Evolutionary conservation across 2,113 vertebrate species (phyloP), one percentile per base, ranked within the genome.

Genomic region (Tragelaphus buxtoni): DNA sequence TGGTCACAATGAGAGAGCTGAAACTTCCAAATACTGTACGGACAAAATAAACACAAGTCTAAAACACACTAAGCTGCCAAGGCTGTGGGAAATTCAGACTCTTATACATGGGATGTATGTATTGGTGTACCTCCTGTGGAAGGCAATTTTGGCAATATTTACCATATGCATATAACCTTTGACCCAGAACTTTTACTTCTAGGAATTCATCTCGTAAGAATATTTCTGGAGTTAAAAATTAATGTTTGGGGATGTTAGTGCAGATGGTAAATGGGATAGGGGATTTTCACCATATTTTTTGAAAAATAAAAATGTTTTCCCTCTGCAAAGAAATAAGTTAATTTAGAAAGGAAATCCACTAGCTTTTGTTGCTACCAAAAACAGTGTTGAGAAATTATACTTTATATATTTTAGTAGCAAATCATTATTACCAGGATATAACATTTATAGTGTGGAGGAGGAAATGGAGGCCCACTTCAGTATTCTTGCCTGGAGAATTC

Each of bases 381-480:
- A 51, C 74, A 88, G 77, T 94, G 90, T 28, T 84, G 45, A 91
- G 13, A 35, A 97, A 85, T 45, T 72, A 10, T 56, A 85, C 74
- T 65, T 94, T 94, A 55, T 82, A 89, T 95, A 89, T 72, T 56
- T 86, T 96, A 93, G 91, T 89, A 47, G 97, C 1, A 30, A 97
- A 88, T 72, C 20, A 79, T 96, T 92, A 63, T 86, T 98, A 96
- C 96, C 51, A 97, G 65, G 47, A 81, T 63, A 84, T 8, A 96
- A 69, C 72, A 65, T 95, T 94, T 91, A 60, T 95, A 97, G 97
- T 42, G 35, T 72, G 10, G 20, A 42, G 69, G 42, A 72, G 69
- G 69, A 42, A 24, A 72, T 72, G 20, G 35, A 35, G 24, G 22
- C 35, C 35, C 9, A 42, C 35, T 24, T 22, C 11, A 42, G 20